A percentile compares a stretch with the other conserved stretches of the same genome.
Evolutionary conservation across 2,113 vertebrate species (phyloP).

Genomic region (Cavia aperea): DNA sequence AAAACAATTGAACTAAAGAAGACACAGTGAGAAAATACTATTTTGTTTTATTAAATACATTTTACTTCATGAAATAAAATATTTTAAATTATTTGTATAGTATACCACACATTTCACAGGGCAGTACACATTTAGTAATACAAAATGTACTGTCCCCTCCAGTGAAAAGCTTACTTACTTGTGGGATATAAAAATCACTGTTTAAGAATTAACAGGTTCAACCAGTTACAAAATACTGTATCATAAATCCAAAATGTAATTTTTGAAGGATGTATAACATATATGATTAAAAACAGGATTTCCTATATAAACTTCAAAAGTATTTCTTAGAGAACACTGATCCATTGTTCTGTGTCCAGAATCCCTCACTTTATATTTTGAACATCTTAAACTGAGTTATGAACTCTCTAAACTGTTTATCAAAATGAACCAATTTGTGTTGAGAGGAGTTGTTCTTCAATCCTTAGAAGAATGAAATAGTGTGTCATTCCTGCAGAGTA

Average conservation of each 20-base stretch:
- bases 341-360: not conserved
- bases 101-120: not conserved
- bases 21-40: slow-evolving; percentile 30
- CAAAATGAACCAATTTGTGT: not conserved
- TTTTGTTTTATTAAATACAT: slow-evolving; percentile 36
- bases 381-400: not conserved
- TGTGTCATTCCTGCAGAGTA: not conserved
- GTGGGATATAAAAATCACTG: not conserved
- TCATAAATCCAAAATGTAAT: slow-evolving; percentile 7
- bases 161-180: not conserved
- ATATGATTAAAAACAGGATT: not conserved
- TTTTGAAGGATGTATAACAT: not conserved
- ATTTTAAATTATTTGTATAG: not conserved
- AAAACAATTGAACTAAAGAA: slow-evolving; percentile 38
- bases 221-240: not conserved
- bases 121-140: not conserved
- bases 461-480: not conserved
- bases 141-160: slow-evolving; percentile 14
- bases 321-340: not conserved
- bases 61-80: not conserved
- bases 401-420: not conserved
- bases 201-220: not conserved
- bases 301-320: not conserved
- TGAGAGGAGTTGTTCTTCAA: not conserved
- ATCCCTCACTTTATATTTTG: not conserved